A percentile compares a stretch with the other conserved stretches of the same genome.
Evolutionary conservation across 2,888 invertebrate genomes (phyloP).

Genomic region (Drosophila mettleri): DNA sequence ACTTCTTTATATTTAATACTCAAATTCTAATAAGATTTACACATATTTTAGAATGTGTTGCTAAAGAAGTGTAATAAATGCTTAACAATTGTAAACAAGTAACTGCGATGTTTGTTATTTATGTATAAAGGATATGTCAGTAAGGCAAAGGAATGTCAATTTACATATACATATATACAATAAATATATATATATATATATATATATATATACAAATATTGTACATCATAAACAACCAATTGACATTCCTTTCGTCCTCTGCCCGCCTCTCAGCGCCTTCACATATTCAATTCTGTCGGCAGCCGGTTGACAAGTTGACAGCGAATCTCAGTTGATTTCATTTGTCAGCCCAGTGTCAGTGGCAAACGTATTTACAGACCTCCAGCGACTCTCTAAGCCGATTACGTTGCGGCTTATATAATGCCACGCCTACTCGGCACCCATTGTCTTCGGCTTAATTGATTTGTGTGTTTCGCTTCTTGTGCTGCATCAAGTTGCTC

Average conservation of each 20-base stretch:
- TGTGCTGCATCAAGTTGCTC: background rate
- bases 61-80: slow-evolving; percentile 38
- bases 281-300: slow-evolving; percentile 1
- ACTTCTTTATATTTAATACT: background rate
- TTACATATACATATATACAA: no score
- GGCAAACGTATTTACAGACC: slow-evolving; percentile 42
- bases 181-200: background rate
- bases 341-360: slow-evolving; percentile 67
- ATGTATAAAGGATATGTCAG: no score
- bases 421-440: slow-evolving; percentile 26
- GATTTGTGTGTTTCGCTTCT: slow-evolving; percentile 36
- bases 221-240: background rate
- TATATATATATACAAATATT: background rate
- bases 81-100: slow-evolving; percentile 12
- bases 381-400: slow-evolving; percentile 58
- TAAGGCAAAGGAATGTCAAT: no score
- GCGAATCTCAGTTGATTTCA: slow-evolving; percentile 69
- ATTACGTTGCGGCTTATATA: slow-evolving; percentile 49
- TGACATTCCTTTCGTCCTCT: background rate
- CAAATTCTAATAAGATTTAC: slow-evolving; percentile 4
- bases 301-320: slow-evolving; percentile 51
- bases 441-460: slow-evolving; percentile 45
- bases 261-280: background rate
- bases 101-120: background rate
- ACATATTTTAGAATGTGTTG: no score